phyloP scores from a whole-genome alignment of 2,113 vertebrate species.

The Caranx melampygus region DNA sequence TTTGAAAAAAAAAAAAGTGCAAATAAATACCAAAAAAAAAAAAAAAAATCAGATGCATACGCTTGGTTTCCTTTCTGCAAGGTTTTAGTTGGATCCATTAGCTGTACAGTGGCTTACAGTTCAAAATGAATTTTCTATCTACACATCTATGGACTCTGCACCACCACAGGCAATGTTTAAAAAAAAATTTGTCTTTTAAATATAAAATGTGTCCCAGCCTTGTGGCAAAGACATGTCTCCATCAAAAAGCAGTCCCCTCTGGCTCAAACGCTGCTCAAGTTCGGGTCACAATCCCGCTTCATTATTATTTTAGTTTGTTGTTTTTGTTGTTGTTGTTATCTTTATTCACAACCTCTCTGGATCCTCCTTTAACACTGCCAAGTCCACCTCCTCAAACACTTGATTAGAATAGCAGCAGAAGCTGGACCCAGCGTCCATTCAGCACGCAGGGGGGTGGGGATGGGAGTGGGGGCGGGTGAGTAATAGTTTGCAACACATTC shows the following conservation, averaged over 20 bases:
- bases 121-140: conserved; percentile 57
- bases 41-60: conserved; percentile 40
- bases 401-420: conserved; percentile 48
- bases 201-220: conserved; percentile 66
- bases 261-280: conserved; percentile 26
- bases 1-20: conserved; percentile 45
- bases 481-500: conserved; percentile 28
- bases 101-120: conserved; percentile 45
- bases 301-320: neutral
- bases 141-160: conserved; percentile 59
- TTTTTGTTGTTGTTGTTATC: conserved; percentile 13
- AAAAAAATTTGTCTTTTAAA: conserved; percentile 54
- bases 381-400: conserved; percentile 38
- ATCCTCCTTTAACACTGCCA: conserved; percentile 15
- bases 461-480: conserved; percentile 5
- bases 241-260: conserved; percentile 67
- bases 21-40: conserved; percentile 76
- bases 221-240: conserved; percentile 45
- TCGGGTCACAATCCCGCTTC: conserved; percentile 34
- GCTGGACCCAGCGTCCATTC: conserved; percentile 35
- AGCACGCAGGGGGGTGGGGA: conserved; percentile 10
- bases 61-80: conserved; percentile 33
- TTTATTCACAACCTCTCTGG: conserved; percentile 45
- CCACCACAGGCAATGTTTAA: conserved; percentile 53
- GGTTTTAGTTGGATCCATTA: conserved; percentile 39